These are phyloP conservation scores for Pangasianodon gigas DNA, from an alignment of 2,113 vertebrate genomes.

Conservation along the genomic window DNA sequence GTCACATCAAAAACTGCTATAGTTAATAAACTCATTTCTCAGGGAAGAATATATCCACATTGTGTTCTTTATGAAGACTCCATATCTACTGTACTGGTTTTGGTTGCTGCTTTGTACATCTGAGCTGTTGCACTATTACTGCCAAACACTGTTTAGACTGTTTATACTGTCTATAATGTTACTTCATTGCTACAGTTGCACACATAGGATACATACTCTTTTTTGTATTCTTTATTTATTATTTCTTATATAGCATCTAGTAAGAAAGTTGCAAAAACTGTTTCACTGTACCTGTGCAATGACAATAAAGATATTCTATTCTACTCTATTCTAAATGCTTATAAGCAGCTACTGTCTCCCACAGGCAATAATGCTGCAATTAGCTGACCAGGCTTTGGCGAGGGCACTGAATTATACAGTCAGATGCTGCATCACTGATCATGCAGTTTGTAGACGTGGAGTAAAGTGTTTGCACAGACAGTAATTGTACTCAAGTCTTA, in stretches of 20 bases:
- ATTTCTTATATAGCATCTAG: no score
- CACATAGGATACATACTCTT: background rate
- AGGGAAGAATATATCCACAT: background rate
- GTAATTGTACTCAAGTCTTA: background rate
- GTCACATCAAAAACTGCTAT: background rate
- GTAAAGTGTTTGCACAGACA: background rate
- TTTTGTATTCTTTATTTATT: no score
- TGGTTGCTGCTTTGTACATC: background rate
- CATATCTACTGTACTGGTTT: background rate
- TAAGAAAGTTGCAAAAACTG: background rate
- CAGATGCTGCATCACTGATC: background rate
- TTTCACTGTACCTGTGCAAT: background rate
- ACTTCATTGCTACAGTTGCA: background rate
- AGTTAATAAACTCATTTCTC: background rate
- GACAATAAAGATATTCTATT: background rate
- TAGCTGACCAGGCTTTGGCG: background rate
- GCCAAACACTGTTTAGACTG: background rate
- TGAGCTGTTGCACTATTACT: background rate
- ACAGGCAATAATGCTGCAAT: background rate
- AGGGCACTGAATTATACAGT: background rate
- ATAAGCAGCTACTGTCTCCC: background rate
- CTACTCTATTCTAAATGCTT: background rate
- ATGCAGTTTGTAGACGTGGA: background rate
- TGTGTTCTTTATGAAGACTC: background rate
- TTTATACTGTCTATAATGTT: background rate